Evolutionary conservation across 2,113 vertebrate species (phyloP).

Genomic region (Leptobrachium ailaonicum): DNA sequence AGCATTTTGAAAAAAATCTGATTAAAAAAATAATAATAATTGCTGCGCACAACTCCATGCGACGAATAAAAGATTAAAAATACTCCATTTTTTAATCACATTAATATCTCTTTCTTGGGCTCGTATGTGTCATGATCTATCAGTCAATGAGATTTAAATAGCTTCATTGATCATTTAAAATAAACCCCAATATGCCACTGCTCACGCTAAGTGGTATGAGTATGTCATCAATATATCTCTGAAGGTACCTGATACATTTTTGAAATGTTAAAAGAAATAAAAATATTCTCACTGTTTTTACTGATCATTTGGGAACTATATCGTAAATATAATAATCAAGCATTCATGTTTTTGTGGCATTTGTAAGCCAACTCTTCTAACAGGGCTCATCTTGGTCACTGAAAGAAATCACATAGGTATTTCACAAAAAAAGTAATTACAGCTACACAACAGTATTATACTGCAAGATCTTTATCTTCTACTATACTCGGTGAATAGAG

Average conservation of each 20-base stretch:
- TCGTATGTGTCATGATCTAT: constrained; percentile 38
- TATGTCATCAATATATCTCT: background rate
- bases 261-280: background rate
- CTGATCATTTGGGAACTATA: too few species aligned
- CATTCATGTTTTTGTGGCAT: too few species aligned
- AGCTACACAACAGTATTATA: too few species aligned
- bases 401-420: too few species aligned
- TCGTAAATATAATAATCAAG: too few species aligned
- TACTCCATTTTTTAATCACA: constrained; percentile 59
- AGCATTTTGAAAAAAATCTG: constrained; percentile 7
- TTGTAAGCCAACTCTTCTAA: too few species aligned
- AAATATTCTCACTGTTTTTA: background rate
- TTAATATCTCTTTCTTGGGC: constrained; percentile 61
- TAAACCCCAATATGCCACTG: constrained; percentile 47
- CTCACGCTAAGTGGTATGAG: background rate
- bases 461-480: too few species aligned
- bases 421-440: too few species aligned
- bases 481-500: too few species aligned
- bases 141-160: constrained; percentile 23
- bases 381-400: too few species aligned
- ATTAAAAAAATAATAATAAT: constrained; percentile 48
- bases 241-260: background rate
- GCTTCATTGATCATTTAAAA: constrained; percentile 40
- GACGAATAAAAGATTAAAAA: constrained; percentile 67
- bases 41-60: constrained; percentile 48